These are phyloP conservation scores for Lamprologus ornatipinnis DNA, from an alignment of 2,113 vertebrate species.

Conservation along the genomic window DNA sequence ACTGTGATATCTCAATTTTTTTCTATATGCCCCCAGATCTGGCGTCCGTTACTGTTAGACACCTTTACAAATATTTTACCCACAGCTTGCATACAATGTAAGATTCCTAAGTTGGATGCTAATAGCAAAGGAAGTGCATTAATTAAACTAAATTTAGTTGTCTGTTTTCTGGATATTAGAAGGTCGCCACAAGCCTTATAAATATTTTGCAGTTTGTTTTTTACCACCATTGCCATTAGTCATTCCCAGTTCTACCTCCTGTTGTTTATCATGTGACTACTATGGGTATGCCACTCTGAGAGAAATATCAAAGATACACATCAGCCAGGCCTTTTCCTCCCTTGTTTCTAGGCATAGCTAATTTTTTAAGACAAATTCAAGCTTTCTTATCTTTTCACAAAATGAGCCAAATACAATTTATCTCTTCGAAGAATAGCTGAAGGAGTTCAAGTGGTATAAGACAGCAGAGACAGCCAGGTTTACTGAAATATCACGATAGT, in stretches of 20 bases:
- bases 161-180: background rate
- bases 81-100: background rate
- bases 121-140: background rate
- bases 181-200: background rate
- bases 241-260: background rate
- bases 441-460: background rate
- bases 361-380: slow-evolving; percentile 23
- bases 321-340: background rate
- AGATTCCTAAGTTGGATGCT: background rate
- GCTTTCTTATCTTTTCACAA: slow-evolving; percentile 12
- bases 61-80: background rate
- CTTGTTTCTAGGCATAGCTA: background rate
- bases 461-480: background rate
- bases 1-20: slow-evolving; percentile 1
- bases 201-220: slow-evolving; percentile 22
- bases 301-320: slow-evolving; percentile 19
- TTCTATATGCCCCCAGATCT: background rate
- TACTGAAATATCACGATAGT: background rate
- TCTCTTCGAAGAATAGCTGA: slow-evolving; percentile 1
- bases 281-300: background rate
- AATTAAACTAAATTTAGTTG: slow-evolving; percentile 4
- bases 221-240: background rate
- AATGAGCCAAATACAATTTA: background rate
- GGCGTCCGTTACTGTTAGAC: background rate
- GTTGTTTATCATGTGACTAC: background rate